phyloP scores from a whole-genome alignment of 1,140 invertebrate species.

The Pseudomyrmex sp. region DNA sequence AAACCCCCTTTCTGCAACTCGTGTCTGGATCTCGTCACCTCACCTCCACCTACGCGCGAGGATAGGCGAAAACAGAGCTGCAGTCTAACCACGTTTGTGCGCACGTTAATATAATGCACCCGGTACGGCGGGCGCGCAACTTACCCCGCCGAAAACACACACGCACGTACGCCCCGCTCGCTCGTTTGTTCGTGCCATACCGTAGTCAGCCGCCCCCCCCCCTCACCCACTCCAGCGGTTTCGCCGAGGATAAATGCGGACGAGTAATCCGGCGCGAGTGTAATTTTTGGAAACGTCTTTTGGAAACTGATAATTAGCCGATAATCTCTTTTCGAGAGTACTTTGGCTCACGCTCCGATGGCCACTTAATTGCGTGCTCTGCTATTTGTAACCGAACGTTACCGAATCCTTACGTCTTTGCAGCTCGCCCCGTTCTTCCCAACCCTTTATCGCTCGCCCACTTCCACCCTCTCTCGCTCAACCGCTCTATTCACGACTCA shows the following conservation, averaged over 20 bases:
- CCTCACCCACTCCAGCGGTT: neutral
- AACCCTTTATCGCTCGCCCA: neutral
- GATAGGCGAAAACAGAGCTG: neutral
- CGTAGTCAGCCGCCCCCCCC: neutral
- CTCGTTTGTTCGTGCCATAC: conserved; percentile 15
- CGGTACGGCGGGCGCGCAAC: conserved; percentile 25
- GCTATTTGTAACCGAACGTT: conserved; percentile 30
- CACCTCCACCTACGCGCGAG: conserved; percentile 14
- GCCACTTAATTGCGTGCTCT: conserved; percentile 29
- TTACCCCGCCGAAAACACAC: conserved; percentile 48
- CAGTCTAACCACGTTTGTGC: conserved; percentile 32
- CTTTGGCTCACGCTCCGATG: neutral
- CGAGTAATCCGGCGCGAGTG: conserved; percentile 17
- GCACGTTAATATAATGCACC: conserved; percentile 50
- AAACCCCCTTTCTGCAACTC: conserved; percentile 34
- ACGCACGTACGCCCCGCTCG: neutral
- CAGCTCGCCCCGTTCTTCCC: neutral
- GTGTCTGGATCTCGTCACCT: conserved; percentile 42
- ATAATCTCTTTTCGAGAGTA: conserved; percentile 42
- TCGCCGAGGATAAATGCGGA: neutral
- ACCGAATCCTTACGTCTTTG: conserved; percentile 11
- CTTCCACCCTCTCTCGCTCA: neutral
- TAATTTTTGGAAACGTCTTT: conserved; percentile 47
- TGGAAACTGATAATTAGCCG: conserved; percentile 48
- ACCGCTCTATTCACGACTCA: conserved; percentile 17